Evolutionary conservation across 1,140 invertebrate species (phyloP).

Genomic region (Eufriesea mexicana): DNA sequence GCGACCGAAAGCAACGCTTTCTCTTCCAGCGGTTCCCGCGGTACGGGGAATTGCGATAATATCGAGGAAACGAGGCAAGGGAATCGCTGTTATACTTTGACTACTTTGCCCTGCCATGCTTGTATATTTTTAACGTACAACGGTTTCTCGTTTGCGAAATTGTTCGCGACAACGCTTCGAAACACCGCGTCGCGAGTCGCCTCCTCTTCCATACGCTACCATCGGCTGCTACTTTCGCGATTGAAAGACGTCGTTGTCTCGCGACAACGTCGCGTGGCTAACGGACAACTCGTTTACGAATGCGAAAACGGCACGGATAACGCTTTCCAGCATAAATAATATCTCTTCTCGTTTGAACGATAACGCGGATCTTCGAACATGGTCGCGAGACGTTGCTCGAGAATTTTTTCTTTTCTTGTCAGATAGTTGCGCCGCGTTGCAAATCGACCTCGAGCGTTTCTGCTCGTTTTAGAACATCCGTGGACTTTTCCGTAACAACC

Average conservation of each 20-base stretch:
- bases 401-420: neutral
- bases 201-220: too few species aligned
- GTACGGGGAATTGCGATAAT: slow-evolving; percentile 34
- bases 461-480: neutral
- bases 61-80: slow-evolving; percentile 18
- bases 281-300: neutral
- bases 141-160: neutral
- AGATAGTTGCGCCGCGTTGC: neutral
- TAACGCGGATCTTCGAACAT: neutral
- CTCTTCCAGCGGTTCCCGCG: slow-evolving; percentile 10
- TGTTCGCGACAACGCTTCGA: neutral
- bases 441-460: neutral
- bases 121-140: neutral
- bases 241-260: neutral
- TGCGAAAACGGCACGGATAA: neutral
- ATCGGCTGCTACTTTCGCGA: too few species aligned
- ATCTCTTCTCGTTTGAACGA: neutral
- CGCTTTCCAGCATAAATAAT: neutral
- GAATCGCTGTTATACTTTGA: slow-evolving; percentile 31
- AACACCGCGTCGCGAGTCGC: too few species aligned
- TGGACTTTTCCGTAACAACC: neutral
- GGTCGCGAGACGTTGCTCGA: neutral
- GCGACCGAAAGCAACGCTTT: slow-evolving; percentile 20
- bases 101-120: neutral
- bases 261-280: neutral